Evolutionary conservation across 2,113 vertebrate genomes (phyloP).

Genomic region (Microcebus ravelobensis): DNA sequence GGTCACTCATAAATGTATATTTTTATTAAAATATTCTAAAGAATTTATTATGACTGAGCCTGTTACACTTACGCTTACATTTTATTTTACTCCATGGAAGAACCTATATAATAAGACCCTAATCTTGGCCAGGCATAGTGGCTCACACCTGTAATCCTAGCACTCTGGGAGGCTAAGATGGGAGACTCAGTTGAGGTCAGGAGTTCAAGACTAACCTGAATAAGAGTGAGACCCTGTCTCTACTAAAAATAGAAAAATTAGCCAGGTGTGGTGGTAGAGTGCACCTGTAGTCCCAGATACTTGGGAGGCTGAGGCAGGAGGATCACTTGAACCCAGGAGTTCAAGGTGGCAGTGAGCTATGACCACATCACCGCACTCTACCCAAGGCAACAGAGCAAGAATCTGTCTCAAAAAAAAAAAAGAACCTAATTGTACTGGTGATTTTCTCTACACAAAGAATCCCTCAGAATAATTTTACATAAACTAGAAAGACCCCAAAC

Average conservation of each 20-base stretch:
- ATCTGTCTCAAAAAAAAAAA: not conserved
- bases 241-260: not conserved
- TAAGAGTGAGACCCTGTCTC: not conserved
- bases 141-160: not conserved
- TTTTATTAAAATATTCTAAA: constrained; percentile 14
- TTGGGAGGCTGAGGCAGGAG: not conserved
- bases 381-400: not conserved
- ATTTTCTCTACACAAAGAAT: not conserved
- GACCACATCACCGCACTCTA: not conserved
- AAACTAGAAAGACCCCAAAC: not conserved
- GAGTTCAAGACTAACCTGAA: not conserved
- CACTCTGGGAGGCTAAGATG: not conserved
- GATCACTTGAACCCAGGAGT: not conserved
- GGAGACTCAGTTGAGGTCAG: not conserved
- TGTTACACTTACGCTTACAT: not conserved
- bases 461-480: not conserved
- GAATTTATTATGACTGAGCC: not conserved
- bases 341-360: not conserved
- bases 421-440: not conserved
- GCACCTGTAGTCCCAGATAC: not conserved
- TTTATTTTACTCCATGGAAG: constrained; percentile 10
- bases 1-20: not conserved
- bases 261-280: not conserved
- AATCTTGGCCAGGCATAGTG: not conserved
- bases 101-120: not conserved